These are phyloP conservation scores for Drosophila repleta DNA, from an alignment of 1,140 invertebrate genomes.

Conservation along the genomic window DNA sequence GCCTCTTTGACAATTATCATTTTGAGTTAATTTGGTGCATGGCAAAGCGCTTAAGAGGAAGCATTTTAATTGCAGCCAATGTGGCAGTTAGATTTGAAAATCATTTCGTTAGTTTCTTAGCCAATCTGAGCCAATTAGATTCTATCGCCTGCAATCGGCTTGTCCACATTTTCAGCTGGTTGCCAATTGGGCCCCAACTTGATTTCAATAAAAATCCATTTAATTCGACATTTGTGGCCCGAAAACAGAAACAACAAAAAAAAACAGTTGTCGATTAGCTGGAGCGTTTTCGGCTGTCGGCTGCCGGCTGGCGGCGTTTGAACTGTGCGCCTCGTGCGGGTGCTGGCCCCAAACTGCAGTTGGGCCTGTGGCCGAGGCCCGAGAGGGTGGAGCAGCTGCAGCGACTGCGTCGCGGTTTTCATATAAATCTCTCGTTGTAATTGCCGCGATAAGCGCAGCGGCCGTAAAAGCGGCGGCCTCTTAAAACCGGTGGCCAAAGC, in stretches of 20 bases:
- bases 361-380: background rate
- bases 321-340: slow-evolving; percentile 69
- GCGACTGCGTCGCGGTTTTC: slow-evolving; percentile 17
- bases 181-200: slow-evolving; percentile 53
- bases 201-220: slow-evolving; percentile 82
- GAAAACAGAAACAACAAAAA: slow-evolving; percentile 45
- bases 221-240: slow-evolving; percentile 79
- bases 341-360: slow-evolving; percentile 21
- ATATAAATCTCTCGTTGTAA: slow-evolving; percentile 80
- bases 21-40: background rate
- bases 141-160: slow-evolving; percentile 64
- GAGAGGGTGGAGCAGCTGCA: background rate
- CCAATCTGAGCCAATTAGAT: slow-evolving; percentile 72
- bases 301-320: slow-evolving; percentile 73
- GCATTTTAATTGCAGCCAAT: background rate
- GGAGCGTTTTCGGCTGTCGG: slow-evolving; percentile 69
- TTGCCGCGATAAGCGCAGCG: slow-evolving; percentile 71
- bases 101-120: background rate
- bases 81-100: background rate
- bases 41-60: slow-evolving; percentile 1
- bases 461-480: slow-evolving; percentile 48
- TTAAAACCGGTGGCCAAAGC: slow-evolving; percentile 75
- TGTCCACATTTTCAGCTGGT: slow-evolving; percentile 14
- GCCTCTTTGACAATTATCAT: too few species aligned
- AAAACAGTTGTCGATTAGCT: slow-evolving; percentile 76